These are phyloP conservation scores for Ctena decussata DNA, from an alignment of 2,888 invertebrate genomes.

Conservation along the genomic window DNA sequence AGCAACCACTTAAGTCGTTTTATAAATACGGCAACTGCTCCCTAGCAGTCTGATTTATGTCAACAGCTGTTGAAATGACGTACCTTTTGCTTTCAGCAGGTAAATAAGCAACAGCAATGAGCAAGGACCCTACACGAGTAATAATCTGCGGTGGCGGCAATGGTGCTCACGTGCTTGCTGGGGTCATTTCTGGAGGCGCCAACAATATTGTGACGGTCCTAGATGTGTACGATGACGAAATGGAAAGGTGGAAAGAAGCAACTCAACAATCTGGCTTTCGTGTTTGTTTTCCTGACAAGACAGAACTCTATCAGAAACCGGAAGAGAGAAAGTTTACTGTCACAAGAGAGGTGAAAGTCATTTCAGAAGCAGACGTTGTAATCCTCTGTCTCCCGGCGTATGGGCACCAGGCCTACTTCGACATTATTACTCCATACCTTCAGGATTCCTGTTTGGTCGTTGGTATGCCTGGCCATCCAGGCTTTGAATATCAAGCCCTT, in stretches of 20 bases:
- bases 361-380: conserved; percentile 66
- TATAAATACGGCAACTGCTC: too few relatives aligned
- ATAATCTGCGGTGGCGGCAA: conserved; percentile 72
- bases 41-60: too few relatives aligned
- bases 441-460: conserved; percentile 61
- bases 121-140: not conserved
- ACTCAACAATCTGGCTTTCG: conserved; percentile 46
- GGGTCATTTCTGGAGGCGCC: conserved; percentile 62
- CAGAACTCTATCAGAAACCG: conserved; percentile 28
- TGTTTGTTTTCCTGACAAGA: conserved; percentile 33
- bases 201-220: conserved; percentile 63
- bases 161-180: conserved; percentile 72
- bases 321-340: conserved; percentile 58
- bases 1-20: too few relatives aligned
- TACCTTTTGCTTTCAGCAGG: not conserved
- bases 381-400: conserved; percentile 73
- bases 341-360: conserved; percentile 64
- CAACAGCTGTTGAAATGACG: too few relatives aligned
- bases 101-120: conserved; percentile 3
- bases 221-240: conserved; percentile 68
- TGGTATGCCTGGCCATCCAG: conserved; percentile 74
- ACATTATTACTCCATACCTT: conserved; percentile 62
- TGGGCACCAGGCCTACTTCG: conserved; percentile 68
- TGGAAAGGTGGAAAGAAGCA: conserved; percentile 66
- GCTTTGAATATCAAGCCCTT: conserved; percentile 72